Evolutionary conservation across 2,113 vertebrate genomes (phyloP).

Genomic region (Nothoprocta perdicaria): DNA sequence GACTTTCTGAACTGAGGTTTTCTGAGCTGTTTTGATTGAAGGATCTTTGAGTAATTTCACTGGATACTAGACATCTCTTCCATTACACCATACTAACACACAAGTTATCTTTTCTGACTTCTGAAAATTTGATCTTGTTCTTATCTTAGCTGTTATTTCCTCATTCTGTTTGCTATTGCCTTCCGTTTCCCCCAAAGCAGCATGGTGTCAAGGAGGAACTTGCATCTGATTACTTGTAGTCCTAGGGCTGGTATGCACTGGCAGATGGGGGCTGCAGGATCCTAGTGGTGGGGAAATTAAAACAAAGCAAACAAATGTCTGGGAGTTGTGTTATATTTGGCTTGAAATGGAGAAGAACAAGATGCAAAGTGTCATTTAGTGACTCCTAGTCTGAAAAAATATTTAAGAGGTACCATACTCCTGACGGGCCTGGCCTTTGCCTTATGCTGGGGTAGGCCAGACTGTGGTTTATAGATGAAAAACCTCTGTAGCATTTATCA

Average conservation of each 20-base stretch:
- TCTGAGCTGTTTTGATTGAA: neutral
- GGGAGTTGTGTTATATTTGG: neutral
- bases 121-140: neutral
- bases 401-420: neutral
- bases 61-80: neutral
- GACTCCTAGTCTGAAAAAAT: neutral
- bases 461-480: neutral
- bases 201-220: neutral
- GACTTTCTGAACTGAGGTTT: neutral
- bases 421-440: neutral
- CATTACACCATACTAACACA: neutral
- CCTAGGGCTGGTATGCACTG: neutral
- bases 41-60: neutral
- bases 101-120: neutral
- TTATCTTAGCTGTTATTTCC: neutral
- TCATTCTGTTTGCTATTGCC: neutral
- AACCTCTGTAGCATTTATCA: neutral
- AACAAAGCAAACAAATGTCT: neutral
- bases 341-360: neutral
- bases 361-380: neutral
- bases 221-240: neutral
- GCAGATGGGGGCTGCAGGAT: neutral
- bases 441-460: neutral
- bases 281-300: too few species aligned
- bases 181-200: neutral